Evolutionary conservation across 92 coral and sea anemone species (phyloP), one percentile per base, ranked within the genome.

Genomic region (Paramuricea clavata): DNA sequence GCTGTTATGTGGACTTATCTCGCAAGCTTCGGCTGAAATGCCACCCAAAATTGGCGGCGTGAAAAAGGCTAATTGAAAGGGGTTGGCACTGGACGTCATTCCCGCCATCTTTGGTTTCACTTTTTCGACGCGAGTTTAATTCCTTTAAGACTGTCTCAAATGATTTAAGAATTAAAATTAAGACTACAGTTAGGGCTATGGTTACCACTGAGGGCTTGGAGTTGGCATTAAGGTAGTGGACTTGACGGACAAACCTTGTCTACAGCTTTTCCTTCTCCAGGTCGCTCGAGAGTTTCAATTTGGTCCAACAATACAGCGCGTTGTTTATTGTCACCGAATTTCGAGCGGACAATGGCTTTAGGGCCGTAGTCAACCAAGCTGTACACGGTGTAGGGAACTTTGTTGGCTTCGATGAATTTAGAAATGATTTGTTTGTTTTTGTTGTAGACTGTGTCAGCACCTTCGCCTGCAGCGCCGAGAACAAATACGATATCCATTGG

Each of bases 401-500:
- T 79, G 54, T 79, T 79, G 12, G 84, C 84, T 42, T 79, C 84
- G 54, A 79, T 61, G 61, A 57, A 79, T 17, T 79, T 59, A 1
- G 84, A 34, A 15, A 79, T 60, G 56, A 79, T 79, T 26, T 59
- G 71, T 42, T 79, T 79, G 72, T 79, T 79, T 27, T 79, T 79
- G 73, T 79, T 79, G 84, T 79, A 79, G 22, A 79, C 84, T 3
- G 65, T 41, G 22, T 79, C 84, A 36, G 84, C 84, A 6, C 47
- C 84, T 12, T 79, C 84, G 33, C 84, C 84, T 12, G 84, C 30
- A 8, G 84, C 84, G 19, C 84, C 84, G 19, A 79, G 22, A n/a
- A 41, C 84, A n/a, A 79, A 59, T 69, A 79, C 84, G 39, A 79
- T 61, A 31, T 79, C 84, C 49, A 79, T 32, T 26, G 84, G 84